Evolutionary conservation across 2,888 invertebrate genomes (phyloP).

Genomic region (Ceratothoa steindachneri): DNA sequence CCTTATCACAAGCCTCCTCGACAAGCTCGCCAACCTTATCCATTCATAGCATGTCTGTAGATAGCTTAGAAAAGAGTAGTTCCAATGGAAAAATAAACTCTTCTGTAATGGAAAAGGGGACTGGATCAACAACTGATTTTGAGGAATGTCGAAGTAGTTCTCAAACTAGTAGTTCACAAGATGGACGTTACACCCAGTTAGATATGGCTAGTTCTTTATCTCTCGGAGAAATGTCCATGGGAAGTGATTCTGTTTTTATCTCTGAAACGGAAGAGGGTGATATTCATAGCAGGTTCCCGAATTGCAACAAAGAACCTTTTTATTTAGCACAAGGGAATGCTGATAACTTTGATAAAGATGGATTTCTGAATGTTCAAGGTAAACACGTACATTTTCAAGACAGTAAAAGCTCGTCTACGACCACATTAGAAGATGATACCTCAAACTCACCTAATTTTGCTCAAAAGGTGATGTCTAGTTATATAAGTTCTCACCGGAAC

Average conservation of each 20-base stretch:
- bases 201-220: constrained; percentile 48
- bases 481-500: constrained; percentile 40
- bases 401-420: constrained; percentile 22
- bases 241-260: constrained; percentile 49
- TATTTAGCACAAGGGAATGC: not conserved
- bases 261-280: constrained; percentile 48
- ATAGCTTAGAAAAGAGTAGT: constrained; percentile 53
- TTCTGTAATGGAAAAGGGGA: constrained; percentile 32
- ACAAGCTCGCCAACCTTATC: not conserved
- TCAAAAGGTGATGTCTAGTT: constrained; percentile 35
- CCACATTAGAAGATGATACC: constrained; percentile 22
- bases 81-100: constrained; percentile 9
- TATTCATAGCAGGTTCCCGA: constrained; percentile 15
- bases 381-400: constrained; percentile 45
- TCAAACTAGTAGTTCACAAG: constrained; percentile 19
- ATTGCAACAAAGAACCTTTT: constrained; percentile 3
- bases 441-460: constrained; percentile 35
- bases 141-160: constrained; percentile 25
- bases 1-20: constrained; percentile 2
- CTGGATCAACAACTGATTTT: constrained; percentile 28
- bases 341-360: constrained; percentile 10
- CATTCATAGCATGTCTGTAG: constrained; percentile 52
- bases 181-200: constrained; percentile 30
- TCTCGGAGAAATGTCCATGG: constrained; percentile 49
- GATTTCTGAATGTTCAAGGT: constrained; percentile 26